Conservation (phyloP, 2,113 vertebrate genomes). For the Dinomys branickii region DNA sequence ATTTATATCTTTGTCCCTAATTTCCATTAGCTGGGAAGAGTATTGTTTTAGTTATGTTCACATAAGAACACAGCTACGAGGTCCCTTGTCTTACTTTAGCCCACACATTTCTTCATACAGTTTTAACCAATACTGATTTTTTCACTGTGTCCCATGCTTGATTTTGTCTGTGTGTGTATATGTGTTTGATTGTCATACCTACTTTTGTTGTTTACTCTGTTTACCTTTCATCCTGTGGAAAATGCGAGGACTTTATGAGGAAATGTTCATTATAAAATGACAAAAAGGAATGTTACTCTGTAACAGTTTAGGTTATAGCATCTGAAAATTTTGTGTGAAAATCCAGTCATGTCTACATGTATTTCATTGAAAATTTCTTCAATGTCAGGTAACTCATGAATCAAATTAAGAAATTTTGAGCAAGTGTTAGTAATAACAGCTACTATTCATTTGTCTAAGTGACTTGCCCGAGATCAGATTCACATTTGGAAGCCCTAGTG, state of each 20-base stretch:
- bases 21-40: not conserved
- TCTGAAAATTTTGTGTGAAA: conserved; percentile 5
- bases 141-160: not conserved
- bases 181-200: not conserved
- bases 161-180: not conserved
- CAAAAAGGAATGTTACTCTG: not conserved
- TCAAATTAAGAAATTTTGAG: not conserved
- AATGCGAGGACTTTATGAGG: not conserved
- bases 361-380: conserved; percentile 28
- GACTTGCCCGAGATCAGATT: not conserved
- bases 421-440: not conserved
- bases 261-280: conserved; percentile 2
- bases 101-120: not conserved
- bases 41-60: not conserved
- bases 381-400: not conserved
- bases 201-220: not conserved
- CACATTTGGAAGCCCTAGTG: not conserved
- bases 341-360: not conserved
- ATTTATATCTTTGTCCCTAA: not conserved
- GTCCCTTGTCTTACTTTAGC: not conserved
- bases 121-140: not conserved
- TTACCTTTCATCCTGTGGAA: not conserved
- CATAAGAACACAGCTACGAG: too few relatives aligned
- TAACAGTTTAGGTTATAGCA: not conserved
- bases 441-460: not conserved